Evolutionary conservation across 2,113 vertebrate genomes (phyloP).

Genomic region (Nothoprocta pentlandii): DNA sequence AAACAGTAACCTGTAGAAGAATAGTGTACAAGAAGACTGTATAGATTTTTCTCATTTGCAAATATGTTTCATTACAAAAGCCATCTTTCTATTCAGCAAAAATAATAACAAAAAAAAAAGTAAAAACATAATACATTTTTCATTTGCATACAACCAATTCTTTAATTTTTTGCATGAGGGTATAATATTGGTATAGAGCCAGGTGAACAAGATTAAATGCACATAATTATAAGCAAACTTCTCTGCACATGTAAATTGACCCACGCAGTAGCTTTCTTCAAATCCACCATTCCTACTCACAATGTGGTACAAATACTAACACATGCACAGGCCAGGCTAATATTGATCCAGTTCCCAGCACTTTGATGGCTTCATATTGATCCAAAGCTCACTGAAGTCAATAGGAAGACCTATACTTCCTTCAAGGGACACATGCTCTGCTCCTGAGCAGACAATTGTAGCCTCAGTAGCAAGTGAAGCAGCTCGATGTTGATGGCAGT

Average conservation of each 20-base stretch:
- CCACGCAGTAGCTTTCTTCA: background rate
- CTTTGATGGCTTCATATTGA: background rate
- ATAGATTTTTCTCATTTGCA: background rate
- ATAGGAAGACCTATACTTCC: background rate
- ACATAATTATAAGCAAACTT: background rate
- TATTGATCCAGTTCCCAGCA: background rate
- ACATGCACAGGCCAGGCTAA: background rate
- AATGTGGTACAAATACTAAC: background rate
- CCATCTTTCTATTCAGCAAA: background rate
- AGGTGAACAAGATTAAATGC: background rate
- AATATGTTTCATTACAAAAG: background rate
- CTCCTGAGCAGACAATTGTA: background rate
- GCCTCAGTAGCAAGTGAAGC: background rate
- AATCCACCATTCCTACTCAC: background rate
- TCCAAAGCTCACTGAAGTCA: background rate
- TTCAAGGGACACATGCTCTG: background rate
- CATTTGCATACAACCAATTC: background rate
- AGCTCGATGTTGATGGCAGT: background rate
- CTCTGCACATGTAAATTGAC: background rate
- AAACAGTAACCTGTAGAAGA: conserved; percentile 23
- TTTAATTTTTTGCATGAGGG: background rate
- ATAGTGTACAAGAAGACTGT: background rate
- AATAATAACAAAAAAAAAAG: background rate
- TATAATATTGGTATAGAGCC: background rate
- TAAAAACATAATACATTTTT: background rate